Base-by-base conservation (phyloP, 2,888 invertebrate species). In the Malthinus flaveolus region DNA sequence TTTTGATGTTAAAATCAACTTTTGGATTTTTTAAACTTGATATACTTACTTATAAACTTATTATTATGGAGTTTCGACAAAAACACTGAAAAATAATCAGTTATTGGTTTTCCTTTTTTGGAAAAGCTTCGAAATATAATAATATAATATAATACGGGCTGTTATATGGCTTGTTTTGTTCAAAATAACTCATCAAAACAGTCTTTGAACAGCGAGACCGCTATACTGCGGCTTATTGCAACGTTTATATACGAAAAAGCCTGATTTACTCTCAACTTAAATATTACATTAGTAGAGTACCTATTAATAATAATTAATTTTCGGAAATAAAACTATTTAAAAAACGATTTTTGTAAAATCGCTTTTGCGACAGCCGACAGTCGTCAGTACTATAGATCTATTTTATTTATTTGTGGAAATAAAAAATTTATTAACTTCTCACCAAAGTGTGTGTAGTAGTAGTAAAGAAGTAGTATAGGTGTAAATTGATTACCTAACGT, bases 161-260 rank as follows among this genome's bases (percentile, higher is more conserved):
- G 59, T 69, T 68, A 59, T 69, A 68, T 62, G 68, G 68, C 67
- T 72, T 72, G 69, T 71, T 71, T 71, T 71, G 70, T 68, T 69
- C 69, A 66, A 71, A 71, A 71, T 71, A 71, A 71, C 69, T 70
- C 66, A 68, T 69, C 68, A 70, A 70, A 69, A 72, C 71, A 68
- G 59, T 62, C 68, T 67, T 67, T 67, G 68, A 67, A 59, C 64
- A 56, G 44, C 59, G 55, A n/a, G 56, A 56, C 55, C 45, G 62
- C 58, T 52, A 62, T 55, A 42, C 63, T 62, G 59, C 53, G 55
- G 63, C 63, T 66, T 67, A 65, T 67, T 67, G 66, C 58, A 66
- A 57, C 65, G 63, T 68, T 66, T 64, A 65, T 68, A 63, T 62
- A 64, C 61, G 55, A 61, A 55, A 49, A 68, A 68, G 65, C 60